Base-by-base conservation (phyloP, 2,888 invertebrate genomes). In the Tupiocoris notatus region DNA sequence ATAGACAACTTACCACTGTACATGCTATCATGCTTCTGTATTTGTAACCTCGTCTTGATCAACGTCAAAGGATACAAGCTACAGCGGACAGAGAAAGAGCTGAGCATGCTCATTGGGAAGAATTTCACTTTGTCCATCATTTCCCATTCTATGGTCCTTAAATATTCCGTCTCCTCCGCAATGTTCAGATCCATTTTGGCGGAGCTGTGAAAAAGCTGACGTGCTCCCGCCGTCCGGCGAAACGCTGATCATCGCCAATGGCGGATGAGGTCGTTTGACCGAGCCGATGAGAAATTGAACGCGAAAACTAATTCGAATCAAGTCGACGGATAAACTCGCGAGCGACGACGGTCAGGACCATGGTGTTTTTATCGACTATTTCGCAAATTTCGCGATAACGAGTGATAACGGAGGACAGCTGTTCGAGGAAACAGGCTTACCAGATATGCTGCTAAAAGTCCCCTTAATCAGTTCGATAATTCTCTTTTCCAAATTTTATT, bases 111-210 rank as follows among this genome's bases (percentile, higher is more conserved):
- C 76, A 98, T 85, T 0, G 97, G 96, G 83, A 94, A 94, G 84
- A 97, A 98, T 83, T 95, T 96, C 64, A 88, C 88, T 82, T 95
- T 96, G 84, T 98, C 94, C 95, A 98, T 94, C 98, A 98, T 98
- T 80, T 96, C 90, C 94, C 97, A 95, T 85, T 98, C 98, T 79
- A 98, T 96, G 3, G 92, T 95, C 23, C 90, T 91, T 78, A 94
- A 92, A 74, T 90, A 88, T 81, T 87, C 22, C 83, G 79, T 9
- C 83, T 82, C 87, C 70, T 79, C 75, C 54, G 65, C 7, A n/a
- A 20, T 75, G 16, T 58, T 65, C 59, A 75, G 17, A 65, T 75
- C 75, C 75, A 75, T 75, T 66, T 66, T 59, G 20, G 3, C 39
- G 39, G 39, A 39, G 39, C 39, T 7, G 39, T 12, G 39, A 39